A percentile compares a stretch with the other conserved stretches of the same genome.
These are phyloP conservation scores for Leptopilina syphax DNA, from an alignment of 2,888 invertebrate species.

Conservation along the genomic window DNA sequence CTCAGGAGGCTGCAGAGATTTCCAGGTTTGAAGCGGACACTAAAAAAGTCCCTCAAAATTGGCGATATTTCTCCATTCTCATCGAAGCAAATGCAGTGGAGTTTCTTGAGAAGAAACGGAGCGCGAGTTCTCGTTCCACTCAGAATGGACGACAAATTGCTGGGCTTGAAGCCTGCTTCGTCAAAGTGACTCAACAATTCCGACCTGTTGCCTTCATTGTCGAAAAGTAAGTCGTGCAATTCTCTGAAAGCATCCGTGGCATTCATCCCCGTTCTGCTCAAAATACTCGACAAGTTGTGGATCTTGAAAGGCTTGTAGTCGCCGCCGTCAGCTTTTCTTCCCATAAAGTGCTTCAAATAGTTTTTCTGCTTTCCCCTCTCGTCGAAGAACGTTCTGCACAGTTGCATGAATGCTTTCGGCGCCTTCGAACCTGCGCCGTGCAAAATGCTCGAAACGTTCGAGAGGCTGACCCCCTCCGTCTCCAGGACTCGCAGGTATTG, in stretches of 20 bases:
- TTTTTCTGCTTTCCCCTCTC: constrained; percentile 45
- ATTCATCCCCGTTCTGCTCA: constrained; percentile 52
- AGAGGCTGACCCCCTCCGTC: constrained; percentile 55
- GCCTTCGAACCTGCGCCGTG: constrained; percentile 54
- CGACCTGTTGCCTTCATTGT: constrained; percentile 57
- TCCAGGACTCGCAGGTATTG: constrained; percentile 44
- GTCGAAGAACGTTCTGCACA: constrained; percentile 61
- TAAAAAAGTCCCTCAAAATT: constrained; percentile 9
- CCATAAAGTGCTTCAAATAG: constrained; percentile 42
- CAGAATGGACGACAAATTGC: constrained; percentile 66
- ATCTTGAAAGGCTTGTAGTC: constrained; percentile 58
- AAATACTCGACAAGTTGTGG: constrained; percentile 61
- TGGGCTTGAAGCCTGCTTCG: constrained; percentile 51
- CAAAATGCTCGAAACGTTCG: constrained; percentile 60
- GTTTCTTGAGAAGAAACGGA: constrained; percentile 61
- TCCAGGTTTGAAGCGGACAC: not conserved
- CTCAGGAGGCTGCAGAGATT: constrained; percentile 34
- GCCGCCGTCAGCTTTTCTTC: not conserved
- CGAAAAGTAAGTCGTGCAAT: constrained; percentile 65
- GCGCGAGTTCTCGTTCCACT: constrained; percentile 63
- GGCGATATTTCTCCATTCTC: constrained; percentile 38
- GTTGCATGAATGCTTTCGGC: constrained; percentile 62
- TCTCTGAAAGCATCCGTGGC: constrained; percentile 63
- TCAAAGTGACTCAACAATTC: constrained; percentile 37
- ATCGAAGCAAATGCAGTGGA: constrained; percentile 53